phyloP scores from a whole-genome alignment of 2,888 invertebrate genomes.

The Drosophila acutilabella region DNA sequence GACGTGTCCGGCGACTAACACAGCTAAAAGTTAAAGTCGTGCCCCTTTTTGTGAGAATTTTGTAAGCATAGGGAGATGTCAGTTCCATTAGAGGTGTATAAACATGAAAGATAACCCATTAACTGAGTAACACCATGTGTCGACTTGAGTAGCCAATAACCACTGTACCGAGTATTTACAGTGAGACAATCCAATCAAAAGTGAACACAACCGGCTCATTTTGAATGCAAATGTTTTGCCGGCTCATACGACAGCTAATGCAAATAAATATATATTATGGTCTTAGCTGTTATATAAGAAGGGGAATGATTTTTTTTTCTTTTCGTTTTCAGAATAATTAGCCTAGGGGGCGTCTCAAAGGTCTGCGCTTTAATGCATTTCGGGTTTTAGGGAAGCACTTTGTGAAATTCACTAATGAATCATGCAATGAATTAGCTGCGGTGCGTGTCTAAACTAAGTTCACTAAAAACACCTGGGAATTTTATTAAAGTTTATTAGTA shows the following conservation, averaged over 20 bases:
- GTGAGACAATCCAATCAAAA: slow-evolving; percentile 16
- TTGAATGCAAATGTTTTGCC: slow-evolving; percentile 64
- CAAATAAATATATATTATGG: slow-evolving; percentile 43
- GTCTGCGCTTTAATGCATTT: slow-evolving; percentile 29
- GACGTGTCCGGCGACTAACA: slow-evolving; percentile 3
- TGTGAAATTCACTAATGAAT: slow-evolving; percentile 44
- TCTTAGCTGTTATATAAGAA: slow-evolving; percentile 41
- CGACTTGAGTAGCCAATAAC: slow-evolving; percentile 33
- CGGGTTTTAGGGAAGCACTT: slow-evolving; percentile 47
- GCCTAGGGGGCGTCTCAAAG: slow-evolving; percentile 42
- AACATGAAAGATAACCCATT: slow-evolving; percentile 58
- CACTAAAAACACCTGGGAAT: neutral
- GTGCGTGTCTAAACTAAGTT: slow-evolving; percentile 16
- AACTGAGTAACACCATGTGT: slow-evolving; percentile 36
- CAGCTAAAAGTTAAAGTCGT: slow-evolving; percentile 9
- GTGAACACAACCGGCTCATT: slow-evolving; percentile 50
- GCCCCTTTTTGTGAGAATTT: slow-evolving; percentile 19
- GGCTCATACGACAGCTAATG: slow-evolving; percentile 49
- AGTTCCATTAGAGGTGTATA: slow-evolving; percentile 57
- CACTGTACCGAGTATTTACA: slow-evolving; percentile 43
- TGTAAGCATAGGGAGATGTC: slow-evolving; percentile 33
- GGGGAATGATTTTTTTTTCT: slow-evolving; percentile 22
- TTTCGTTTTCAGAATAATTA: slow-evolving; percentile 34
- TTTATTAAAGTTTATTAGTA: slow-evolving; percentile 3
- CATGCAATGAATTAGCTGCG: slow-evolving; percentile 30